Conservation (phyloP, 2,888 invertebrate genomes). For the Eudemis profundana region DNA sequence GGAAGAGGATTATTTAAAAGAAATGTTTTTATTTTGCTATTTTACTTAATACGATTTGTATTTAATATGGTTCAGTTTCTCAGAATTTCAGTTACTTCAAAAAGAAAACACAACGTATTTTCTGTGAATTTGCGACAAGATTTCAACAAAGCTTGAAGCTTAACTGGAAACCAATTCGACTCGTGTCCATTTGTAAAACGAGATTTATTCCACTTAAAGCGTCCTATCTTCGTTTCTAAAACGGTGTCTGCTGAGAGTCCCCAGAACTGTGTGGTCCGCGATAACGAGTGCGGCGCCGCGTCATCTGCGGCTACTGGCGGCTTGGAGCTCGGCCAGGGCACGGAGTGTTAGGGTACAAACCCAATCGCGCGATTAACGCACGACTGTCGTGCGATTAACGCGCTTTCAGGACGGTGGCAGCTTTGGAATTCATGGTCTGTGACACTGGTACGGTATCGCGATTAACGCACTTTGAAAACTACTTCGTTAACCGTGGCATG, state of each 20-base stretch:
- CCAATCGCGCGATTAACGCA: conserved; percentile 46
- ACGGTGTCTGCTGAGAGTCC: too few species aligned
- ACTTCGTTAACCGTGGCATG: too few species aligned
- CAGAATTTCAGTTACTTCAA: too few species aligned
- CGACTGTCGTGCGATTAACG: conserved; percentile 16
- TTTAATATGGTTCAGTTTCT: too few species aligned
- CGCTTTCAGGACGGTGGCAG: neutral
- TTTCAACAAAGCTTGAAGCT: too few species aligned
- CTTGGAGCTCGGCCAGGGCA: conserved; percentile 74
- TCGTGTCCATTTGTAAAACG: neutral
- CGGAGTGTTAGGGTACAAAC: conserved; percentile 57
- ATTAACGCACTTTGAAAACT: neutral
- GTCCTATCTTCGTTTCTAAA: neutral
- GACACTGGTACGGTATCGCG: neutral
- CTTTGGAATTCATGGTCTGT: neutral
- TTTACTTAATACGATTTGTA: too few species aligned
- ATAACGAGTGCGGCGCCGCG: conserved; percentile 71
- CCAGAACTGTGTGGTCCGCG: conserved; percentile 51
- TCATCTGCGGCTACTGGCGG: conserved; percentile 77
- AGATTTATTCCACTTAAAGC: neutral
- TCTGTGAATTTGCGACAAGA: too few species aligned
- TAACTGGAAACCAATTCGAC: neutral
- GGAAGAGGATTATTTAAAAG: too few species aligned
- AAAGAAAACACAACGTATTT: too few species aligned
- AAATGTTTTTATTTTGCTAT: too few species aligned